Evolutionary conservation across 2,113 vertebrate species (phyloP).

Genomic region (Ochotona curzoniae): DNA sequence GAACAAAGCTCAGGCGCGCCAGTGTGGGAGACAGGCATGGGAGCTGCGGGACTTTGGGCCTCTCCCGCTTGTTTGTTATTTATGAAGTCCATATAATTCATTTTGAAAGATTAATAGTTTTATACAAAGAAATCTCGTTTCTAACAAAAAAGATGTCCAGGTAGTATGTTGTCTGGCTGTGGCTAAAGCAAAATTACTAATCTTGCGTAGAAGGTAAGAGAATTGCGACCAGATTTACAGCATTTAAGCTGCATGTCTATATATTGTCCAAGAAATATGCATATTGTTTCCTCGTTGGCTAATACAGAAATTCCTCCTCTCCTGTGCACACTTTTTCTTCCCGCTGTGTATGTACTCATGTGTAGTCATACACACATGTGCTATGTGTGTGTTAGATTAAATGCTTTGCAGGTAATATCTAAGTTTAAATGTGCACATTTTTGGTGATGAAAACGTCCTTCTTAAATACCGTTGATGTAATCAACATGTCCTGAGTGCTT

Average conservation of each 20-base stretch:
- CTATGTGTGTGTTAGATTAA: not conserved
- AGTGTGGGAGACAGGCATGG: no score
- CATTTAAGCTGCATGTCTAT: not conserved
- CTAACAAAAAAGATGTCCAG: not conserved
- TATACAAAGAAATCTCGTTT: not conserved
- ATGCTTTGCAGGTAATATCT: not conserved
- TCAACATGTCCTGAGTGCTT: not conserved
- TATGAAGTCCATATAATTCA: not conserved
- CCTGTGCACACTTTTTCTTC: not conserved
- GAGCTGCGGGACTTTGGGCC: no score
- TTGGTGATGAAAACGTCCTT: not conserved
- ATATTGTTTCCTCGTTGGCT: not conserved
- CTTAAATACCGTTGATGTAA: not conserved
- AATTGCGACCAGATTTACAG: not conserved
- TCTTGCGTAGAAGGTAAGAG: not conserved
- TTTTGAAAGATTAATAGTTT: constrained; percentile 22
- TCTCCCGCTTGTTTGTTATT: not conserved
- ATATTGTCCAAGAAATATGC: not conserved
- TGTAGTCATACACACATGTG: not conserved
- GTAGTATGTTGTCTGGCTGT: not conserved
- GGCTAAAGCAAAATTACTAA: not conserved
- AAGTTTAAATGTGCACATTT: not conserved
- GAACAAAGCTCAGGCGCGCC: no score
- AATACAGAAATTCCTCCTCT: not conserved
- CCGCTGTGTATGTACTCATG: not conserved